Evolutionary conservation across 2,113 vertebrate species (phyloP).

Genomic region (Dicaeum eximium): DNA sequence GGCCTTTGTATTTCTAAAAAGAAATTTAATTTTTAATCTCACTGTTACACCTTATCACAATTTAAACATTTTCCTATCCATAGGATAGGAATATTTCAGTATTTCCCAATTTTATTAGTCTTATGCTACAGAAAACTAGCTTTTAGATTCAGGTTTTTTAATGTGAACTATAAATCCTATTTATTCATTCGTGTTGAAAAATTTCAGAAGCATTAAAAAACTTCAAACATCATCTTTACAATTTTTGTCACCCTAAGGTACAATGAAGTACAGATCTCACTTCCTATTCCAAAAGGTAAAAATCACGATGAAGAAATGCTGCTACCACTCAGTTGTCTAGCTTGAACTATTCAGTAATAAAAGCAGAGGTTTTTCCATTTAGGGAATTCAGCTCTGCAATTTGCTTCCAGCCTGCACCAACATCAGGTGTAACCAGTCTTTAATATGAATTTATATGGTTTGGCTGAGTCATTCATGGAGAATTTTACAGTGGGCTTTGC

Average conservation of each 20-base stretch:
- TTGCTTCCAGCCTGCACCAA: neutral
- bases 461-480: neutral
- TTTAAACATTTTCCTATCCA: neutral
- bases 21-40: neutral
- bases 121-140: neutral
- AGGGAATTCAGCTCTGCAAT: neutral
- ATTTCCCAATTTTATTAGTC: neutral
- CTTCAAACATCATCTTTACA: neutral
- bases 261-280: neutral
- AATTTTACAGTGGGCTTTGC: neutral
- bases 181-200: neutral
- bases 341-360: neutral
- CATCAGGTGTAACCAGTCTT: neutral
- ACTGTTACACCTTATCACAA: neutral
- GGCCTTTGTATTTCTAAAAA: constrained; percentile 88
- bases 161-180: neutral
- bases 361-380: neutral
- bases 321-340: neutral
- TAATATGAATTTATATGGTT: neutral
- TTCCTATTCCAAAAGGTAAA: neutral
- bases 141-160: neutral
- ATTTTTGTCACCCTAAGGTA: neutral
- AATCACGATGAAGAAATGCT: neutral
- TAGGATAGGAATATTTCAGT: neutral
- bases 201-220: neutral